These are phyloP conservation scores for Catotricha subobsoleta DNA, from an alignment of 2,888 invertebrate genomes.

Conservation along the genomic window DNA sequence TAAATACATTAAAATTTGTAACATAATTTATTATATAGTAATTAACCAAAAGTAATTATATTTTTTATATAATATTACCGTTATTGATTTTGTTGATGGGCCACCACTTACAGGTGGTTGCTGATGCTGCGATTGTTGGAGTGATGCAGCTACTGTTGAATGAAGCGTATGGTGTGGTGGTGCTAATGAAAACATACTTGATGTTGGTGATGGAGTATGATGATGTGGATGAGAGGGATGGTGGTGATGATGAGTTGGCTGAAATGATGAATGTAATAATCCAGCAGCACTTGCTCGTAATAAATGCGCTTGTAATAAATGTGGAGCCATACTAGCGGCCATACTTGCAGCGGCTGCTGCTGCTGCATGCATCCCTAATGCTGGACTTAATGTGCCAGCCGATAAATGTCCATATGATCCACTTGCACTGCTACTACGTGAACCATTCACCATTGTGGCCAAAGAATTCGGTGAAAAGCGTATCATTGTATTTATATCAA, in stretches of 20 bases:
- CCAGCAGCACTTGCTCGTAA: constrained; percentile 41
- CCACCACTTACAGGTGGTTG: too few species aligned
- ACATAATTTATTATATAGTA: too few species aligned
- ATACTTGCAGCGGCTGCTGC: constrained; percentile 4
- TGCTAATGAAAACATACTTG: constrained; percentile 21
- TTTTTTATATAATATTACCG: too few species aligned
- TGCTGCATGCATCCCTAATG: constrained; percentile 38
- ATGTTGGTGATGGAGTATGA: constrained; percentile 21
- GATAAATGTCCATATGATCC: constrained; percentile 95
- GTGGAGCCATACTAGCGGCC: constrained; percentile 32
- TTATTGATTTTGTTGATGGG: too few species aligned
- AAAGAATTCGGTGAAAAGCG: constrained; percentile 87
- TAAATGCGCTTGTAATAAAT: constrained; percentile 61
- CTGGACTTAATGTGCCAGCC: constrained; percentile 71
- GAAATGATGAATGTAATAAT: constrained; percentile 20
- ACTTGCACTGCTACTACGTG: constrained; percentile 73
- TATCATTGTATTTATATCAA: constrained; percentile 91
- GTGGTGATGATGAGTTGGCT: constrained; percentile 23
- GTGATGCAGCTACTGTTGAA: neutral
- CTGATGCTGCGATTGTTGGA: too few species aligned
- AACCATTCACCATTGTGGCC: constrained; percentile 62
- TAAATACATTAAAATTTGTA: too few species aligned
- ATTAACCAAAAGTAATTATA: too few species aligned
- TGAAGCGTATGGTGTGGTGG: constrained; percentile 19
- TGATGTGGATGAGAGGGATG: constrained; percentile 29